Conservation (phyloP, 1,140 invertebrate species). For the Hesperophylax magnus region DNA sequence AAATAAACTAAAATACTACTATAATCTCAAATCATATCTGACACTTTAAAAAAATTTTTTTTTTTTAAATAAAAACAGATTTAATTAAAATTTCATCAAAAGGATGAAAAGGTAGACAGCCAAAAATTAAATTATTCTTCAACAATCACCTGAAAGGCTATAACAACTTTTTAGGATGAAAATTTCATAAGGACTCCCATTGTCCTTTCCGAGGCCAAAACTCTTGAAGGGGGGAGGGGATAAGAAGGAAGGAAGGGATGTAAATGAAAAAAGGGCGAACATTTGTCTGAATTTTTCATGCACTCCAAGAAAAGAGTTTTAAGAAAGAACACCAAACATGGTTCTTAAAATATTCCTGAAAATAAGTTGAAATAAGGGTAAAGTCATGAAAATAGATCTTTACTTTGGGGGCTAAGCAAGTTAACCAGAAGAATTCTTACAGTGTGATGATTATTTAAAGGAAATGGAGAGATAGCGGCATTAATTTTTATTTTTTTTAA, state of each 20-base stretch:
- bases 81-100: background rate
- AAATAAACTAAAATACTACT: no score
- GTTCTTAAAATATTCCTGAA: no score
- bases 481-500: no score
- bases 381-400: no score
- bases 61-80: background rate
- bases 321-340: constrained; percentile 28
- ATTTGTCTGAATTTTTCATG: constrained; percentile 55
- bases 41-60: background rate
- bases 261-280: constrained; percentile 47
- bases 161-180: constrained; percentile 36
- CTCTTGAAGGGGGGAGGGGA: background rate
- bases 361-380: no score
- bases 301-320: constrained; percentile 33
- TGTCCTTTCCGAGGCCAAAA: constrained; percentile 19
- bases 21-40: no score
- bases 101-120: background rate
- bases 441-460: no score
- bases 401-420: no score
- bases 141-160: constrained; percentile 50
- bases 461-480: no score
- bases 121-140: constrained; percentile 50
- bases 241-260: constrained; percentile 21
- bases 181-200: constrained; percentile 49
- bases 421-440: no score